A percentile compares a stretch with the other conserved stretches of the same genome.
phyloP scores from a whole-genome alignment of 2,888 invertebrate genomes.

The Metellina segmentata region DNA sequence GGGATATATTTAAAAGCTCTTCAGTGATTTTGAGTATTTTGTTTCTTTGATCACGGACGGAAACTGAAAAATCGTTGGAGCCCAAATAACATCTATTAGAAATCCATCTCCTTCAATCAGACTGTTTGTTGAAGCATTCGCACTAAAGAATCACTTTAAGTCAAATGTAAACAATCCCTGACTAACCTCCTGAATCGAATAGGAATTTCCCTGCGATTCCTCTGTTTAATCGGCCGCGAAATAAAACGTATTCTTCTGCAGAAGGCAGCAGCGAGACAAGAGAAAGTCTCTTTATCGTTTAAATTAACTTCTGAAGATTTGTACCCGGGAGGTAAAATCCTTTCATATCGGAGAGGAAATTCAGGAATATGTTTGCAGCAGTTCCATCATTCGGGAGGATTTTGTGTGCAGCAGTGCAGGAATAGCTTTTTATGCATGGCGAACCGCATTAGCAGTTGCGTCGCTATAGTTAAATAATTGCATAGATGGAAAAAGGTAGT shows the following conservation, averaged over 20 bases:
- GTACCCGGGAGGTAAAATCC: not conserved
- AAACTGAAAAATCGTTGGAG: not conserved
- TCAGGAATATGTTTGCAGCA: not conserved
- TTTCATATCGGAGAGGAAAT: not conserved
- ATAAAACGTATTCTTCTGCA: not conserved
- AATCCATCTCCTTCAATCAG: slow-evolving; percentile 5
- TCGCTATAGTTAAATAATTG: not conserved
- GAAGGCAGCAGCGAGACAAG: not conserved
- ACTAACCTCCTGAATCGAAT: not conserved
- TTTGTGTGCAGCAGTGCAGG: not conserved
- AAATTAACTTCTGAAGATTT: not conserved
- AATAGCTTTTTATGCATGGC: not conserved
- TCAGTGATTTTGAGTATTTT: not conserved
- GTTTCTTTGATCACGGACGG: not conserved
- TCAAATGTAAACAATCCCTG: slow-evolving; percentile 13
- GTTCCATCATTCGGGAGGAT: not conserved
- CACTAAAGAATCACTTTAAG: slow-evolving; percentile 36
- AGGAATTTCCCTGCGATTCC: not conserved
- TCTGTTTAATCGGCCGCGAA: not conserved
- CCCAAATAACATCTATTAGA: not conserved
- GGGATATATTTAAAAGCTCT: not conserved
- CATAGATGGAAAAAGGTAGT: not conserved
- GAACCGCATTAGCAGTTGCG: not conserved
- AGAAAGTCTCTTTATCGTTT: not conserved
- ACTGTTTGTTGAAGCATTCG: slow-evolving; percentile 1